Evolutionary conservation across 2,797 vertebrate genomes (phyloP).

Genomic region (Neosilurus mollespiculum): DNA sequence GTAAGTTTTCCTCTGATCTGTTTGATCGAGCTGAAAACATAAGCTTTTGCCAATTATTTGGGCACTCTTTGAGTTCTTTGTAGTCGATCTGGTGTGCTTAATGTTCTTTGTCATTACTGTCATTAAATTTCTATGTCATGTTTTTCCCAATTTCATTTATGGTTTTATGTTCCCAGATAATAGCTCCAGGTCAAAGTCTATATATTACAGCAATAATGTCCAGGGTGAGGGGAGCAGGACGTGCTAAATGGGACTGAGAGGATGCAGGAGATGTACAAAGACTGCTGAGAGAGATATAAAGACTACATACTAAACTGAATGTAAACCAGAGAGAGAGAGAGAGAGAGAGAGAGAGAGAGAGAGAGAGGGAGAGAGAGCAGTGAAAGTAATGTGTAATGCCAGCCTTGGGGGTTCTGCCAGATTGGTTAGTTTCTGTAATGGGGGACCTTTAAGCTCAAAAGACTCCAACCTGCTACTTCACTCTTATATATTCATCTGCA

Average conservation of each 20-base stretch:
- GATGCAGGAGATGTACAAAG: not conserved
- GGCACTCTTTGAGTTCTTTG: no score
- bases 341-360: no score
- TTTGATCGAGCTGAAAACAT: no score
- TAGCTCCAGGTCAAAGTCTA: conserved; percentile 13
- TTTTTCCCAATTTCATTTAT: conserved; percentile 40
- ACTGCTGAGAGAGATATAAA: conserved; percentile 3
- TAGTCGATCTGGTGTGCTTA: no score
- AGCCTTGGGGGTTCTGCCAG: conserved; percentile 23
- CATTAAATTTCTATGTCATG: conserved; percentile 4
- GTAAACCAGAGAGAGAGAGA: conserved; percentile 22
- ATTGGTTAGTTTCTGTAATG: conserved; percentile 20
- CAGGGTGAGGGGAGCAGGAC: not conserved
- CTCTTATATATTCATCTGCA: not conserved
- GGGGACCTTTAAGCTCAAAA: conserved; percentile 16
- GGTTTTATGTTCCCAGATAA: conserved; percentile 31
- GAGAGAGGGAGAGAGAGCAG: not conserved
- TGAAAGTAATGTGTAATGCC: conserved; percentile 33
- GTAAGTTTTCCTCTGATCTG: no score
- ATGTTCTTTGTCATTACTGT: no score
- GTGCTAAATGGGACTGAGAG: not conserved
- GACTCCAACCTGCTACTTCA: not conserved
- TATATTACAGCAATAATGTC: not conserved
- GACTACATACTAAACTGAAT: conserved; percentile 22
- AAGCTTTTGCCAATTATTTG: no score